Percentiles rank a stretch among this genome's conserved stretches.
Evolutionary conservation across 2,888 invertebrate genomes (phyloP).

Genomic region (Brassicogethes aeneus): DNA sequence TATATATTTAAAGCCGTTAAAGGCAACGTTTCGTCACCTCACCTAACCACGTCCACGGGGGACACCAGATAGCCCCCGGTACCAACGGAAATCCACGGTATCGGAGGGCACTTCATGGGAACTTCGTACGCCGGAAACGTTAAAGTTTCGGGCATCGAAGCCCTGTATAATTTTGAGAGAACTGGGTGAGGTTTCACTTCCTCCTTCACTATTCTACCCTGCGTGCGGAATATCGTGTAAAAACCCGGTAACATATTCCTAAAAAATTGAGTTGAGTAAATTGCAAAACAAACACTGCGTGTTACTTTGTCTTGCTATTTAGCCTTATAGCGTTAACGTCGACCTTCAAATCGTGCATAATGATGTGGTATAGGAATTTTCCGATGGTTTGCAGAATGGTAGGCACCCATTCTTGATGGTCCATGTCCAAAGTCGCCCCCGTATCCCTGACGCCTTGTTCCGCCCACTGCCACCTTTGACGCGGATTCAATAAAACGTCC

Average conservation of each 20-base stretch:
- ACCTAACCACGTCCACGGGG: conserved; percentile 50
- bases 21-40: not conserved
- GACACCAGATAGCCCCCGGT: conserved; percentile 71
- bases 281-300: conserved; percentile 9
- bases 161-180: conserved; percentile 58
- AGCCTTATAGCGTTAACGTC: conserved; percentile 60
- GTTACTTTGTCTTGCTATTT: conserved; percentile 43
- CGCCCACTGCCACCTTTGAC: conserved; percentile 66
- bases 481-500: conserved; percentile 42
- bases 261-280: conserved; percentile 15
- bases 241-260: conserved; percentile 68
- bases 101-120: conserved; percentile 76
- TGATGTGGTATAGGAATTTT: conserved; percentile 77
- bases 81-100: conserved; percentile 67
- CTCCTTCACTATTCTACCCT: conserved; percentile 54
- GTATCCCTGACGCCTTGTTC: conserved; percentile 39
- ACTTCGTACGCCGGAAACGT: conserved; percentile 62
- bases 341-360: conserved; percentile 77
- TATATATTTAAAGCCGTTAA: no score
- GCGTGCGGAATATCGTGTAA: conserved; percentile 66
- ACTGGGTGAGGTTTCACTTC: conserved; percentile 81
- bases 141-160: conserved; percentile 58
- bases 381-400: conserved; percentile 60
- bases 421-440: conserved; percentile 32
- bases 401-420: conserved; percentile 56